phyloP scores from a whole-genome alignment of 2,888 invertebrate species.

The Microctonus hyperodae region DNA sequence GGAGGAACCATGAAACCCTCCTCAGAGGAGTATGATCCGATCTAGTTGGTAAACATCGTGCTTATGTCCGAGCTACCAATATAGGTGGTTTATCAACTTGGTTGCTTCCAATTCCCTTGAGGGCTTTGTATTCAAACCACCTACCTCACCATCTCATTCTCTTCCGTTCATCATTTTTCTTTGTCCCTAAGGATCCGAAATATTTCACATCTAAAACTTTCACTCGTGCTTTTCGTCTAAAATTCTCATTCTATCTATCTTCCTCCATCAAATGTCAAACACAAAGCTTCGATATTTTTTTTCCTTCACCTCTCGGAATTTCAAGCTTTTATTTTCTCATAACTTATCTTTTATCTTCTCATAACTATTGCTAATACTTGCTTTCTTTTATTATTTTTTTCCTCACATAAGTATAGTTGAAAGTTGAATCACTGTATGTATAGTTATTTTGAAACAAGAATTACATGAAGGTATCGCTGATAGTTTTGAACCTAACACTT shows the following conservation, averaged over 20 bases:
- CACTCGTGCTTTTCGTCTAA: not conserved
- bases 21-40: slow-evolving; percentile 19
- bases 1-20: not conserved
- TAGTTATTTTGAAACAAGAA: slow-evolving; percentile 5
- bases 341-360: slow-evolving; percentile 40
- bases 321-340: slow-evolving; percentile 24
- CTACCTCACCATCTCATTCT: not conserved
- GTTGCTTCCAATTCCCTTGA: slow-evolving; percentile 8
- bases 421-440: slow-evolving; percentile 29
- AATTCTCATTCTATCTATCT: too few species aligned
- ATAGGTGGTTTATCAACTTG: not conserved
- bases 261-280: not conserved
- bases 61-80: slow-evolving; percentile 20
- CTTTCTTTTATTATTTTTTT: too few species aligned
- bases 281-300: slow-evolving; percentile 8
- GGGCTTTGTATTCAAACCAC: not conserved
- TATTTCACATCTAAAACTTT: not conserved
- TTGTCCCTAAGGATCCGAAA: not conserved
- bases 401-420: slow-evolving; percentile 32
- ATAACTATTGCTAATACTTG: slow-evolving; percentile 33
- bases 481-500: slow-evolving; percentile 10
- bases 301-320: not conserved
- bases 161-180: not conserved
- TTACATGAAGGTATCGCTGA: slow-evolving; percentile 30
- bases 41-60: slow-evolving; percentile 31